Conservation (phyloP, 2,113 vertebrate genomes). For the Cyanoderma ruficeps region DNA sequence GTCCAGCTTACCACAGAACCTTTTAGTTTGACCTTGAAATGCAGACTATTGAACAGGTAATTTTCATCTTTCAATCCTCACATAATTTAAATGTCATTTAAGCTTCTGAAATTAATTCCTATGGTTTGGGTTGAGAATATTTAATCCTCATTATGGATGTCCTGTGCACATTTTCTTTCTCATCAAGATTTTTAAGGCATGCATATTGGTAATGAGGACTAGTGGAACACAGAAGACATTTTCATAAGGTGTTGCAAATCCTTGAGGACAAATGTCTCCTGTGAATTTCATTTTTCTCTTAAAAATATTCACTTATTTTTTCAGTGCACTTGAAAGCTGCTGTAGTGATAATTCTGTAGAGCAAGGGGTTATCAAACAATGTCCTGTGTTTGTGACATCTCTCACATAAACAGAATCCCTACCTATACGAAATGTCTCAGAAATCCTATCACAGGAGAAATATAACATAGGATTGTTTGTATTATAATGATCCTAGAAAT, state of each 20-base stretch:
- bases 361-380: neutral
- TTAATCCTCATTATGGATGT: neutral
- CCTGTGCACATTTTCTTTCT: neutral
- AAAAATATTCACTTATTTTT: neutral
- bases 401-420: neutral
- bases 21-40: neutral
- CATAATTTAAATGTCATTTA: neutral
- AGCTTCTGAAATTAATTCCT: slow-evolving; percentile 4
- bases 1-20: neutral
- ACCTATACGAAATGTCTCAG: neutral
- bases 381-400: neutral
- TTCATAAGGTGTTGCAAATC: neutral
- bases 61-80: neutral
- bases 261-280: neutral
- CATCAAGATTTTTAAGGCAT: neutral
- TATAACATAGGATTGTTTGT: neutral
- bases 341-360: neutral
- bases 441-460: neutral
- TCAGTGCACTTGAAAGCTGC: neutral
- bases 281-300: neutral
- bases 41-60: neutral
- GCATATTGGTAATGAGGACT: neutral
- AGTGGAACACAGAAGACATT: neutral
- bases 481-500: neutral
- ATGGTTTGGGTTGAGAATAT: neutral